Base-by-base conservation (phyloP, 1,140 invertebrate genomes). In the Drosophila triauraria region DNA sequence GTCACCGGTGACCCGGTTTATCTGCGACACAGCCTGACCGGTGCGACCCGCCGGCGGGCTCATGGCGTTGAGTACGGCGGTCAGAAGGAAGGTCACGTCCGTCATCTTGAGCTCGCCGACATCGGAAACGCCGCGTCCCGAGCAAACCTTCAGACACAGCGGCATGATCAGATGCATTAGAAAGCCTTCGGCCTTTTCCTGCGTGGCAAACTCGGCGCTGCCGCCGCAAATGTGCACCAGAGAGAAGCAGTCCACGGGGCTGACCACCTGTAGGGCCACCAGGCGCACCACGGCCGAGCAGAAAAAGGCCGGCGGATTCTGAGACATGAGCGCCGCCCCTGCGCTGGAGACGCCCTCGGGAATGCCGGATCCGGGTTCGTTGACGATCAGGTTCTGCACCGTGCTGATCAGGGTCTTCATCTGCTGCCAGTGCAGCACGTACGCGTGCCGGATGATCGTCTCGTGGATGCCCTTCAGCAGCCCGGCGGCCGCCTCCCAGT, bases 101-200 rank as follows among this genome's bases (percentile, higher is more conserved):
- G 95, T 95, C 86, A 97, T 96, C 47, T 97, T 95, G 85, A 99
- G 95, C 82, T 96, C 96, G 1, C 98, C 97, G 40, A 97, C 96
- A 93, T 99, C 98, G 97, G 93, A 75, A 93, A 94, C 86, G 95
- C 98, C 98, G 68, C 98, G 93, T 51, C 98, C 97, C 93, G 96
- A 97, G 30, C 98, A 98, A 30, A 99, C 97, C 78, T 98, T 94
- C 54, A 99, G 94, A 94, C 98, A 99, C 51, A 99, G 94, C 3
- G 99, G 99, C 94, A 99, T 96, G 42, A 99, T 95, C 65, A 99
- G 94, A 94, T 99, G 99, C 93, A 99, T 96, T 5, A 99, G 94
- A 94, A 99, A 96, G 81, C 97, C 98, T 94, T 99, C 98, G 10
- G 97, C 97, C 92, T 98, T 97, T 64, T 99, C 98, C 90, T 97